Base-by-base conservation (phyloP, 1,140 invertebrate genomes). In the Planococcus citri region DNA sequence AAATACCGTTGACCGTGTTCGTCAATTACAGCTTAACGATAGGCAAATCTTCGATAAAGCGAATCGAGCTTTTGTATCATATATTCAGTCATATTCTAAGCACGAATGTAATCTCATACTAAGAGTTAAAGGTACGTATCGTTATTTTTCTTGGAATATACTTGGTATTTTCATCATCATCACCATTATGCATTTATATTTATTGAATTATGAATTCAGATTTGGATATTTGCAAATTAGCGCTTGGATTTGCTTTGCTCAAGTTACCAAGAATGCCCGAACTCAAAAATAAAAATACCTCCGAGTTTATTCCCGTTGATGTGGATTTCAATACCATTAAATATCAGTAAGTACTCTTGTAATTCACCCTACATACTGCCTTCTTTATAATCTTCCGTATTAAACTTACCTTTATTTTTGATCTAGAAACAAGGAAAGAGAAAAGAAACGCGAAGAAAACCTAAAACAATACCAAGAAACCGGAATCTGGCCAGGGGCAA, bases 221-320 rank as follows among this genome's bases (percentile, higher is more conserved):
- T 78, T 79, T 98, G 4, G 86, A 95, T 74, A 80, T 98, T 71
- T 92, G 89, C 21, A 85, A 87, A 75, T 81, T 97, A 68, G 96
- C 92, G 0, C 87, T 85, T 68, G 87, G 88, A 69, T 98, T 94
- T 81, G 95, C 94, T 1, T 81, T 98, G 1, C 75, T 98, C 10
- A 88, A 88, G 76, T 79, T 98, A 73, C 96, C 95, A 0, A 86
- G 87, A 76, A 98, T 98, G 95, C 94, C 95, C 0, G 96, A 99
- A 82, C 78, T 96, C 0, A 93, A 89, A 76, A 84, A 85, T 38
- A 82, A 83, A 70, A 82, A 86, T 73, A 77, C 83, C 0, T 79
- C 81, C 9, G 85, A 84, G 73, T 96, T 95, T 77, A 72, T 81
- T 14, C 79, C 83, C 14, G 80, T 84, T 0, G 79, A 84, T 14